Conservation (phyloP, 2,113 vertebrate genomes). For the Circaetus cinerascens region DNA sequence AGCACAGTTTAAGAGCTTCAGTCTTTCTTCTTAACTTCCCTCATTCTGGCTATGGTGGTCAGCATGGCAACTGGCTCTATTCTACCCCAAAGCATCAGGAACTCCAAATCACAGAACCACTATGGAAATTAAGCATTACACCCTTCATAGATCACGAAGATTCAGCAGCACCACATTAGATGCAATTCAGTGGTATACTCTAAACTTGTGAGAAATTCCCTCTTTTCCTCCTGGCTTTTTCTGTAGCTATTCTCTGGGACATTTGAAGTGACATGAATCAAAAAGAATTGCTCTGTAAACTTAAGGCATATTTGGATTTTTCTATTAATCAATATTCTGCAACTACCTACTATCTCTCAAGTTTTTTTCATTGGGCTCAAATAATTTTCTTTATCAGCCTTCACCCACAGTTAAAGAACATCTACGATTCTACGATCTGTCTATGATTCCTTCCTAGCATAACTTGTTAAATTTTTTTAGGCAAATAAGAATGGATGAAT, state of each 20-base stretch:
- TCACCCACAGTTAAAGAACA: neutral
- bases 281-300: neutral
- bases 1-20: neutral
- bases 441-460: neutral
- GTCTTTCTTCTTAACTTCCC: neutral
- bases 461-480: slow-evolving; percentile 61
- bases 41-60: neutral
- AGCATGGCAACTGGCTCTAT: neutral
- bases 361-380: neutral
- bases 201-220: neutral
- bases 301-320: neutral
- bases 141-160: neutral
- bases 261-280: neutral
- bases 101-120: neutral
- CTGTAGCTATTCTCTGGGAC: neutral
- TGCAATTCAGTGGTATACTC: neutral
- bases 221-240: neutral
- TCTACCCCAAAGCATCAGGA: neutral
- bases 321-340: neutral
- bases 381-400: neutral
- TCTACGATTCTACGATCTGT: accelerated
- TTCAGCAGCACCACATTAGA: neutral
- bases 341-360: neutral
- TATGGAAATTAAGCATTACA: neutral
- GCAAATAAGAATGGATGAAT: slow-evolving; percentile 66